These are phyloP conservation scores for Pituophis catenifer DNA, from an alignment of 2,113 vertebrate genomes.

Conservation along the genomic window DNA sequence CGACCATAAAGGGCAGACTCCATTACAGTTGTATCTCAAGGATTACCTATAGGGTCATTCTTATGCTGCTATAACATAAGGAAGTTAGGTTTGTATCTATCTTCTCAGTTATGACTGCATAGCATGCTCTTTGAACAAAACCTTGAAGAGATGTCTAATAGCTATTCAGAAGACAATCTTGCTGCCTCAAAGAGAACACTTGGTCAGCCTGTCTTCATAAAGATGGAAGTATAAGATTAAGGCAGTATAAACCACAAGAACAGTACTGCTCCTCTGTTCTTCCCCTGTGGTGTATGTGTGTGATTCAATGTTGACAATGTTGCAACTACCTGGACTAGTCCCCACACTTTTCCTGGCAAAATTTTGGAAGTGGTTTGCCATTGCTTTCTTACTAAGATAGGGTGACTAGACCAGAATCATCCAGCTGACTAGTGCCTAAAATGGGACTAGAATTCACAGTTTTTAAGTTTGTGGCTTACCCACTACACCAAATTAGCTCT, in stretches of 20 bases:
- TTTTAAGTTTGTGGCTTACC: too few relatives aligned
- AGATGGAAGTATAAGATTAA: background rate
- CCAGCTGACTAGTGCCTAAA: background rate
- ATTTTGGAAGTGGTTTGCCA: background rate
- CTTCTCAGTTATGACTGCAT: background rate
- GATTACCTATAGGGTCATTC: background rate
- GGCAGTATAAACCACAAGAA: background rate
- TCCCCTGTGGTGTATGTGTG: background rate
- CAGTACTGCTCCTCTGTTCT: background rate
- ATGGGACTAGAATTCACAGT: background rate
- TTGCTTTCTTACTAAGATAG: background rate
- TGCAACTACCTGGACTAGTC: too few relatives aligned
- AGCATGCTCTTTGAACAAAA: background rate
- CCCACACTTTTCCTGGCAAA: too few relatives aligned
- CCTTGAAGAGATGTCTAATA: background rate
- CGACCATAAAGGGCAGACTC: background rate
- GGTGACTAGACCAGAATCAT: background rate
- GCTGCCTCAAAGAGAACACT: background rate
- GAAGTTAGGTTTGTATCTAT: background rate
- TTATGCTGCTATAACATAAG: background rate
- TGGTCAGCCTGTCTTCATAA: background rate
- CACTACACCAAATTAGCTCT: background rate
- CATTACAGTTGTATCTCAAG: background rate
- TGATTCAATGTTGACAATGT: too few relatives aligned
- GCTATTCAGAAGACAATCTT: background rate